A percentile compares a stretch with the other conserved stretches of the same genome.
Conservation (phyloP, 2,888 invertebrate genomes). For the Morpho helenor region DNA sequence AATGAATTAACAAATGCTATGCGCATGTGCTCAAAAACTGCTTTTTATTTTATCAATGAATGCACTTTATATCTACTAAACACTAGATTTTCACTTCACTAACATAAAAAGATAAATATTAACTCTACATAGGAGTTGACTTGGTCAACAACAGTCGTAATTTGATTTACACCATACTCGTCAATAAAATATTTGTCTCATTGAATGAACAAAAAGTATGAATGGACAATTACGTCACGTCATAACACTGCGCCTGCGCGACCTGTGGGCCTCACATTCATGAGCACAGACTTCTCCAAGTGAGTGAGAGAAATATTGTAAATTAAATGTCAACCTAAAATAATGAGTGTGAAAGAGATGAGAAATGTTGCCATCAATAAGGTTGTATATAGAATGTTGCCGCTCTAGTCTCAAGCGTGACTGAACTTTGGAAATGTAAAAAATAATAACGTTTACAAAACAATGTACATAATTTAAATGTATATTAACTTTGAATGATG, state of each 20-base stretch:
- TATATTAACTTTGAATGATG: too few species aligned
- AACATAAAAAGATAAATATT: constrained; percentile 26
- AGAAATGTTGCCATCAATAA: too few species aligned
- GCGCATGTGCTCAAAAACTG: constrained; percentile 68
- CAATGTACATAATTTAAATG: too few species aligned
- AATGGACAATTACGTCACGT: constrained; percentile 78
- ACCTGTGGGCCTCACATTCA: constrained; percentile 34
- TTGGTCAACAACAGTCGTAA: constrained; percentile 28
- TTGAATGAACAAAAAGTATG: constrained; percentile 77
- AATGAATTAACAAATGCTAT: constrained; percentile 51
- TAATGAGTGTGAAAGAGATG: too few species aligned
- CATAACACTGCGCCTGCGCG: constrained; percentile 71
- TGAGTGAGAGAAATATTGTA: constrained; percentile 1
- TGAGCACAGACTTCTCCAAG: constrained; percentile 27
- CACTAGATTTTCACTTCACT: constrained; percentile 37
- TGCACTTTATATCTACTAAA: constrained; percentile 49
- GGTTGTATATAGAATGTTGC: too few species aligned
- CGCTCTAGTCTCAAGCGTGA: too few species aligned
- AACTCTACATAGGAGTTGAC: constrained; percentile 24
- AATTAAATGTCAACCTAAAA: too few species aligned
- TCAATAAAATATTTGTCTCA: constrained; percentile 59
- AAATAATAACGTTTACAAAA: too few species aligned
- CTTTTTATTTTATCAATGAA: constrained; percentile 67
- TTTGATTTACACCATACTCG: constrained; percentile 45
- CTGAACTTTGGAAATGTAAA: too few species aligned